Evolutionary conservation across 2,113 vertebrate genomes (phyloP), one percentile per base, ranked within the genome.

Genomic region (Leiothrix lutea): DNA sequence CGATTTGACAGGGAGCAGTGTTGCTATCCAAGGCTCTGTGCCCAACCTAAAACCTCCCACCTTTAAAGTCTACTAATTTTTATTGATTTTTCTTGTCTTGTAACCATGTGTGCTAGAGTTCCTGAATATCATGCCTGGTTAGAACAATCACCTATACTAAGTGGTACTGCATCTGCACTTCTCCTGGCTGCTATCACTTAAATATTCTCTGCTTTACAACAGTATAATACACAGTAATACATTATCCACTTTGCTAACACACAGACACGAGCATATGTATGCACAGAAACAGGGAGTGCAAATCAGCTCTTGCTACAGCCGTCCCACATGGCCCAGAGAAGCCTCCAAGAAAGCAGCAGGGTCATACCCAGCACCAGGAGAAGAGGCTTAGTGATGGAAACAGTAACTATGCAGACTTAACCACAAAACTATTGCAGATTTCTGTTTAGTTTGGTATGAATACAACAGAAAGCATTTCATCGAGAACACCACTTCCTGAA

Each of bases 401-500:
- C 56, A 90, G 16, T 12, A 91, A 86, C 69, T 85, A 44, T 19
- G 45, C 82, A 93, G 66, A 86, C 75, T 80, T 80, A 74, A 92
- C 86, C 94, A 92, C 88, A 95, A 86, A 91, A 64, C 71, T 82
- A 40, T 67, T 92, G 84, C 78, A 92, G 91, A 94, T 94, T 91
- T 91, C 83, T 95, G 35, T 84, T 87, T 54, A 72, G 61, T 92
- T 96, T 84, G 38, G 73, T 91, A 95, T 94, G 94, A 95, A 78
- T 62, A 79, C 60, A 94, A 81, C 86, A 94, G 80, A 95, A 96
- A 86, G 72, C 40, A 93, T 92, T 93, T 90, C 88, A 88, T 47
- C 2, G 0, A 93, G 75, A 96, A 88, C 75, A 96, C 56, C 79
- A 84, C 88, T 97, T 97, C 96, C 96, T 92, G 94, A 88, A 90